A percentile compares a stretch with the other conserved stretches of the same genome.
These are phyloP conservation scores for Hemicentrotus pulcherrimus DNA, from an alignment of 35 echinoderm and acorn worm species.

Conservation along the genomic window DNA sequence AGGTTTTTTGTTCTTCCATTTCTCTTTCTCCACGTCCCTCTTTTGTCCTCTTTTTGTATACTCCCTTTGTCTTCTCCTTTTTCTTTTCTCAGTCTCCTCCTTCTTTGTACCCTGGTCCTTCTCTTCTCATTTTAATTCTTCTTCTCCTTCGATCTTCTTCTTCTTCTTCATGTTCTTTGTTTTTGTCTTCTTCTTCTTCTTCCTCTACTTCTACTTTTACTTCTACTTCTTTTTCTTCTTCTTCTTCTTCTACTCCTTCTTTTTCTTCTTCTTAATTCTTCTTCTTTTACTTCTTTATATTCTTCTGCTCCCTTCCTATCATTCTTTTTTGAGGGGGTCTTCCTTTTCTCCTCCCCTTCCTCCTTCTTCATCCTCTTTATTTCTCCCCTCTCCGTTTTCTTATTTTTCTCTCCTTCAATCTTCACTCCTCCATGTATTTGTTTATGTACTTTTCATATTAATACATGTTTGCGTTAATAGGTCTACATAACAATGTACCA, in stretches of 20 bases:
- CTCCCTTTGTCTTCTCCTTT: no score
- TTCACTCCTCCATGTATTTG: no score
- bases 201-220: neutral
- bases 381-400: neutral
- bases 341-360: neutral
- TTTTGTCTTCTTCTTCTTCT: neutral
- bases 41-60: no score
- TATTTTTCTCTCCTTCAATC: no score
- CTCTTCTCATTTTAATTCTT: constrained; percentile 6
- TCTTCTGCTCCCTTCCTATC: neutral
- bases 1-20: no score
- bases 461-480: no score
- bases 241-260: neutral
- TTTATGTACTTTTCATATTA: no score
- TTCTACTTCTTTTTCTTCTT: neutral
- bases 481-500: no score
- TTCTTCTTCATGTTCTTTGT: neutral
- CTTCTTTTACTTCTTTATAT: neutral
- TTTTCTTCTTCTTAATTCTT: constrained; percentile 28
- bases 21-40: no score
- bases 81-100: no score
- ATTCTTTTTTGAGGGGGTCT: no score
- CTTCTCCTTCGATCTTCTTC: neutral
- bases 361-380: no score
- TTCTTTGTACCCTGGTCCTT: neutral